Conservation (phyloP, 2,888 invertebrate genomes). For the Schizaphis graminum region DNA sequence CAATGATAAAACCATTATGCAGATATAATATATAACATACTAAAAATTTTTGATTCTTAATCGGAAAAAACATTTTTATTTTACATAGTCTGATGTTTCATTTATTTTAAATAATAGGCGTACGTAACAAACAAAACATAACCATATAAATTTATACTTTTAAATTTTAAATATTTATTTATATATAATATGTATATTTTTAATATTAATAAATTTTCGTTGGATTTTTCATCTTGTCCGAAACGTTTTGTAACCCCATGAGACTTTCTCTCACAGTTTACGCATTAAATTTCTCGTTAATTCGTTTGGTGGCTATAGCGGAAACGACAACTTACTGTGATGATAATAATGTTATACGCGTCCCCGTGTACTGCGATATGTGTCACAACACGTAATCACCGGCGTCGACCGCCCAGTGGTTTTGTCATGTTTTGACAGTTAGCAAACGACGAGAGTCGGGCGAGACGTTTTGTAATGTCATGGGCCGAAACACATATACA, state of each 20-base stretch:
- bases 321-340: neutral
- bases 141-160: neutral
- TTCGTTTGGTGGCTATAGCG: neutral
- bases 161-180: neutral
- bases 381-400: neutral
- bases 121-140: neutral
- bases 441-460: neutral
- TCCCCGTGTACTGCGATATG: neutral
- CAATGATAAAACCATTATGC: neutral
- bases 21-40: neutral
- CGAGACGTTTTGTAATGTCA: neutral
- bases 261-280: neutral
- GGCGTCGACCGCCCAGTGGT: neutral
- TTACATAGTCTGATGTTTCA: neutral
- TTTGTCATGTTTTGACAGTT: conserved; percentile 8
- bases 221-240: neutral
- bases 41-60: neutral
- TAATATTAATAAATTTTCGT: neutral
- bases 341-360: neutral
- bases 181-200: neutral
- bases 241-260: neutral
- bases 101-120: neutral
- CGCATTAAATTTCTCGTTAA: neutral
- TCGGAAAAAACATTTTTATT: neutral
- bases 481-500: neutral